Conservation (phyloP, 2,888 invertebrate species). For the Tiphia femorata region DNA sequence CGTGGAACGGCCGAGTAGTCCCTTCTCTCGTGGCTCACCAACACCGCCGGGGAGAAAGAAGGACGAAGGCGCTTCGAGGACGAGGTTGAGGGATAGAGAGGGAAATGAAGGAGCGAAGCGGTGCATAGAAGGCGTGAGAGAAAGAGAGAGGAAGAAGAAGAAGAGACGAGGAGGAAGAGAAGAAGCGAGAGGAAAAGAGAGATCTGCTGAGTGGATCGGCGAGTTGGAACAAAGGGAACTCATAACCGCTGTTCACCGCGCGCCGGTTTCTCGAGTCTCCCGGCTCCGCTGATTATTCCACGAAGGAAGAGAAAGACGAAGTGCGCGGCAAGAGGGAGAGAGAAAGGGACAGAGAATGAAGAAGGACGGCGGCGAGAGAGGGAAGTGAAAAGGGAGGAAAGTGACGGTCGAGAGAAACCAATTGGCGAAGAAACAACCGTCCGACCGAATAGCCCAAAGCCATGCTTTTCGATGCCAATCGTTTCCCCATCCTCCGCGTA, state of each 20-base stretch:
- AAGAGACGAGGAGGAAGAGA: no score
- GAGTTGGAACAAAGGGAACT: conserved; percentile 50
- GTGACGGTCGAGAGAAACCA: conserved; percentile 30
- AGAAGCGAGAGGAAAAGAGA: neutral
- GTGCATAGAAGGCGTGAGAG: neutral
- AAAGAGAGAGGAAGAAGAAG: conserved; percentile 3
- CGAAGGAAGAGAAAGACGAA: neutral
- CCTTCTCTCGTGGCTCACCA: neutral
- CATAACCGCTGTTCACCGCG: conserved; percentile 38
- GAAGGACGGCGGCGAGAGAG: neutral
- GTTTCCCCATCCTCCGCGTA: no score
- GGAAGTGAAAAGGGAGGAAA: neutral
- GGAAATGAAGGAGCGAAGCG: neutral
- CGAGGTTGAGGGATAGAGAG: neutral
- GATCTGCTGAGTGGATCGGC: conserved; percentile 28
- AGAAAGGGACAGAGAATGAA: neutral
- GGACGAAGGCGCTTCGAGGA: neutral
- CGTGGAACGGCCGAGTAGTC: neutral
- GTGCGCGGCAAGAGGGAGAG: neutral
- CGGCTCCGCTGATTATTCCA: conserved; percentile 15
- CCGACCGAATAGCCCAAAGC: conserved; percentile 14
- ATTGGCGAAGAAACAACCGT: conserved; percentile 13
- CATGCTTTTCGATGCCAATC: conserved; percentile 21
- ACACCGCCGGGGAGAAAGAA: neutral
- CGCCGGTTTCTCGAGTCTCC: conserved; percentile 23